Percentiles rank a stretch among this genome's conserved stretches.
phyloP scores from a whole-genome alignment of 2,888 invertebrate genomes.

The Caenorhabditis afra region DNA sequence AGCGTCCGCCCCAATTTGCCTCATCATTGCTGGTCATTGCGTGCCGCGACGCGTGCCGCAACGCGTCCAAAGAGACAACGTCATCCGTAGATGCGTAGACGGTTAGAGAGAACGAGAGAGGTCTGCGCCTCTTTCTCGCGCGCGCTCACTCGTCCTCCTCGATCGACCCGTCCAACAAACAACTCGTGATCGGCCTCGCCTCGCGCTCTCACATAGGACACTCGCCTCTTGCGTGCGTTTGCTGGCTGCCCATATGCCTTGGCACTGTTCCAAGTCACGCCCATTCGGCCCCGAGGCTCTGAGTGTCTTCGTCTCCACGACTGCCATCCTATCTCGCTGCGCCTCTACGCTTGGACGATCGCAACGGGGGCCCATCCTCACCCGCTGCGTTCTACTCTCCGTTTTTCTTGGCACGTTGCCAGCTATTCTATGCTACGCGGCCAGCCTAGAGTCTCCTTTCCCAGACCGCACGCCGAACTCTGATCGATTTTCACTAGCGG shows the following conservation, averaged over 20 bases:
- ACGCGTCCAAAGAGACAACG: constrained; percentile 8
- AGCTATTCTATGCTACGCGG: constrained; percentile 7
- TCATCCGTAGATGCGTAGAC: constrained; percentile 36
- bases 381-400: constrained; percentile 21
- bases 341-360: constrained; percentile 1
- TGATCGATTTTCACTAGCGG: constrained; percentile 16
- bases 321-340: background rate
- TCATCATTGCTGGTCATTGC: constrained; percentile 23
- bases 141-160: constrained; percentile 13
- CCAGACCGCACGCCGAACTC: constrained; percentile 3
- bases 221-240: constrained; percentile 7
- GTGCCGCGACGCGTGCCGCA: constrained; percentile 42
- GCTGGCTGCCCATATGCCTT: constrained; percentile 50
- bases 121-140: constrained; percentile 6
- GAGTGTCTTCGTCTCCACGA: constrained; percentile 11
- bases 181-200: constrained; percentile 47
- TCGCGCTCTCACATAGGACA: constrained; percentile 9
- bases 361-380: constrained; percentile 9
- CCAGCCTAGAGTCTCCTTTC: constrained; percentile 22
- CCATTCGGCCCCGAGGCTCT: constrained; percentile 16
- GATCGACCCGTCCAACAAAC: constrained; percentile 32
- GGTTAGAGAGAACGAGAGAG: constrained; percentile 11
- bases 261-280: constrained; percentile 47
- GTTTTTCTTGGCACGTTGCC: constrained; percentile 44
- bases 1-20: constrained; percentile 32